A percentile compares a stretch with the other conserved stretches of the same genome.
Conservation (phyloP, 2,888 invertebrate genomes). For the Pristionchus fissidentatus region DNA sequence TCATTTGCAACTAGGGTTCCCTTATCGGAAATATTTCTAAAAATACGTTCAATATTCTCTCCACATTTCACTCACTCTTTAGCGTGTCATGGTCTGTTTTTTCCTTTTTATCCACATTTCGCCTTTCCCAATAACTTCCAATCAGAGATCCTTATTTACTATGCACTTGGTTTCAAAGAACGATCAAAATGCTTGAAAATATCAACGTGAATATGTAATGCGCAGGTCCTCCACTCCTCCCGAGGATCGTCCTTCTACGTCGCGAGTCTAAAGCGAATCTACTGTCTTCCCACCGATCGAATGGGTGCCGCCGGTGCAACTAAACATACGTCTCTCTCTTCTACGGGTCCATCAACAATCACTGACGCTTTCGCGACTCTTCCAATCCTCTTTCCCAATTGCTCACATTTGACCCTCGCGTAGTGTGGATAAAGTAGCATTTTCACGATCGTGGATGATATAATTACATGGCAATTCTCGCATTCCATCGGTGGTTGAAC, state of each 20-base stretch:
- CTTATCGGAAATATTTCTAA: not conserved
- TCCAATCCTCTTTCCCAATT: not conserved
- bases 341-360: constrained; percentile 9
- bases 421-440: constrained; percentile 11
- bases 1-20: not conserved
- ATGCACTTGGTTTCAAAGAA: too few relatives aligned
- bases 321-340: not conserved
- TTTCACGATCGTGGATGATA: not conserved
- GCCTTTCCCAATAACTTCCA: too few relatives aligned
- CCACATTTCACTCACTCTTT: not conserved
- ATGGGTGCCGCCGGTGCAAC: constrained; percentile 32
- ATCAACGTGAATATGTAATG: too few relatives aligned
- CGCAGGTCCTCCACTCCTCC: not conserved
- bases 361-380: not conserved
- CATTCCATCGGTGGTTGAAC: not conserved
- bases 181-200: too few relatives aligned
- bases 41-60: not conserved
- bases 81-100: not conserved
- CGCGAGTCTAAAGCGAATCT: not conserved
- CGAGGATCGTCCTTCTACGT: constrained; percentile 20
- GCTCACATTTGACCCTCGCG: not conserved
- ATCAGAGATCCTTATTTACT: too few relatives aligned
- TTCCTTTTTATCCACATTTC: not conserved
- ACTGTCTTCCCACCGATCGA: not conserved
- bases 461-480: not conserved